Conservation (phyloP, 2,888 invertebrate species). For the Brachyptera putata region DNA sequence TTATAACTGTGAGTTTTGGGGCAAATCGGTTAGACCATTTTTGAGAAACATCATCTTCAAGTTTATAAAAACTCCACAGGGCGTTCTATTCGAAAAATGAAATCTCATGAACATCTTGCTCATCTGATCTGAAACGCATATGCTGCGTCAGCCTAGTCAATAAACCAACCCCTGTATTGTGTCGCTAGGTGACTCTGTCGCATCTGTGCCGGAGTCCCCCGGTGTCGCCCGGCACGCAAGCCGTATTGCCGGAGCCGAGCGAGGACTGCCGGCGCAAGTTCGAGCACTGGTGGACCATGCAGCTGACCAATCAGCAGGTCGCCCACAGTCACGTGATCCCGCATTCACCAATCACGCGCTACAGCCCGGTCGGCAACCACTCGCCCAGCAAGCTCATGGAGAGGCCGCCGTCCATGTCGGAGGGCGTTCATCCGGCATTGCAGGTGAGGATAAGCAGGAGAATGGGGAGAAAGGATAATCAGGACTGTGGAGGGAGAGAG, state of each 20-base stretch:
- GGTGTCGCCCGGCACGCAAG: constrained; percentile 55
- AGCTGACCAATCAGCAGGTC: constrained; percentile 55
- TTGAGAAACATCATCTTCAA: too few species aligned
- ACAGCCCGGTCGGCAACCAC: constrained; percentile 31
- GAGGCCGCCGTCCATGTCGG: constrained; percentile 47
- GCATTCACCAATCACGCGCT: constrained; percentile 28
- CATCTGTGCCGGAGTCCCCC: constrained; percentile 73
- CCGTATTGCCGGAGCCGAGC: constrained; percentile 60
- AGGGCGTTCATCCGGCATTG: constrained; percentile 34
- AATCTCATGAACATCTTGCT: too few species aligned
- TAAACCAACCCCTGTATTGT: neutral
- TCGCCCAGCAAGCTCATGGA: constrained; percentile 43
- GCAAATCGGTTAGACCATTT: too few species aligned
- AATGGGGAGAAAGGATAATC: too few species aligned
- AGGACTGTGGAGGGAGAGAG: too few species aligned
- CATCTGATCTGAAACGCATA: too few species aligned
- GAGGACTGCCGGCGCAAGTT: constrained; percentile 85
- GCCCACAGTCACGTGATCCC: constrained; percentile 26
- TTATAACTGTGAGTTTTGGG: too few species aligned
- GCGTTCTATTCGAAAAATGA: too few species aligned
- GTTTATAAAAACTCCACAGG: too few species aligned
- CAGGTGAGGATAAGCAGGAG: too few species aligned
- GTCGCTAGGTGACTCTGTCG: constrained; percentile 66
- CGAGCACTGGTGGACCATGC: constrained; percentile 85
- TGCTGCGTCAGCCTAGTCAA: too few species aligned